phyloP scores from a whole-genome alignment of 2,113 vertebrate species.

The Mirounga angustirostris region DNA sequence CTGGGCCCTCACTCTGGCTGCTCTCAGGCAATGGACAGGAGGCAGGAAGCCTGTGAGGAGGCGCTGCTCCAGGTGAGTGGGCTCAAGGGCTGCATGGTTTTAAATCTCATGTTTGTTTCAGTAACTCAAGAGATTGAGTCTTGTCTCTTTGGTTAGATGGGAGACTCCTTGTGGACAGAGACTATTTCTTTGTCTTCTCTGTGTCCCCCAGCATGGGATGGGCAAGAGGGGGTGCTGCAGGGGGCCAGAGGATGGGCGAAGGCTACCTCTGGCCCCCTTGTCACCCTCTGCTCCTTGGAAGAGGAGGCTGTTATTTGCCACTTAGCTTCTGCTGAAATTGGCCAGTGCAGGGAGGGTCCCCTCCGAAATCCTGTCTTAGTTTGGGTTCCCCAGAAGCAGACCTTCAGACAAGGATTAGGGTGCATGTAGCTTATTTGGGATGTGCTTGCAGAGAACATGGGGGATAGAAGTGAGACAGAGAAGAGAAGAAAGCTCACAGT shows the following conservation, averaged over 20 bases:
- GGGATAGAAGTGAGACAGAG: neutral
- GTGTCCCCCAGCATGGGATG: too few relatives aligned
- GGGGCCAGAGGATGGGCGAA: too few relatives aligned
- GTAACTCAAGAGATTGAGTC: neutral
- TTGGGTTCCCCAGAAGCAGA: neutral
- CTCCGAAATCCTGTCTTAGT: neutral
- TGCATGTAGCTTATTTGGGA: neutral
- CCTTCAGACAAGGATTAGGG: neutral
- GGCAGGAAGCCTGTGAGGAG: neutral
- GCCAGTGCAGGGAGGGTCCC: neutral
- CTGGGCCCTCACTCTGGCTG: neutral
- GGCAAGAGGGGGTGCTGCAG: too few relatives aligned
- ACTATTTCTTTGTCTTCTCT: neutral
- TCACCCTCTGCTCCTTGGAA: neutral
- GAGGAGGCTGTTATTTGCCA: neutral
- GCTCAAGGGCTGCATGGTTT: too few relatives aligned
- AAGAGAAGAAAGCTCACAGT: neutral
- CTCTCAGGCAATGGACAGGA: neutral
- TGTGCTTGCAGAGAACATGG: neutral
- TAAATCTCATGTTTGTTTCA: neutral
- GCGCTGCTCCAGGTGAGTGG: neutral
- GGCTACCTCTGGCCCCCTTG: neutral
- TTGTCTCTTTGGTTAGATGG: fast-evolving
- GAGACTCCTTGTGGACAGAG: neutral
- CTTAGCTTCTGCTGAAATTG: neutral